phyloP scores from a whole-genome alignment of 92 coral and sea anemone species.

The Zoanthus solanderi region DNA sequence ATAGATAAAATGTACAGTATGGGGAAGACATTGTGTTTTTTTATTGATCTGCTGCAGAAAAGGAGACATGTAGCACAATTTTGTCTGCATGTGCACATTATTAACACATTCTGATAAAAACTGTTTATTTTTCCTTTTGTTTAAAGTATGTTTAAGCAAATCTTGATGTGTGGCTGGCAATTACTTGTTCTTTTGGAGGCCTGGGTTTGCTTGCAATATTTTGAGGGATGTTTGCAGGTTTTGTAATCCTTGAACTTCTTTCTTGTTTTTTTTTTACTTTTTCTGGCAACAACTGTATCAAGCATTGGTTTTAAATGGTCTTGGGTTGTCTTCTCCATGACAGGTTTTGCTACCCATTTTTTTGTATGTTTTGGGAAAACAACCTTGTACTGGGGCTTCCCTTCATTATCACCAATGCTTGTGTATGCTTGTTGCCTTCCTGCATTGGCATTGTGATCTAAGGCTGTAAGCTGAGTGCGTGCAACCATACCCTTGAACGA shows the following conservation, averaged over 20 bases:
- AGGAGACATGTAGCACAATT: no score
- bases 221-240: not conserved
- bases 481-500: constrained; percentile 13
- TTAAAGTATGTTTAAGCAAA: not conserved
- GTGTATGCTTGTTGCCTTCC: constrained; percentile 56
- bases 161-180: constrained; percentile 41
- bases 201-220: constrained; percentile 51
- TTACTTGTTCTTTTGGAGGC: constrained; percentile 30
- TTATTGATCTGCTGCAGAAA: no score
- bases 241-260: constrained; percentile 40
- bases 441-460: constrained; percentile 59
- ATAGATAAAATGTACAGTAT: no score
- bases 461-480: constrained; percentile 52
- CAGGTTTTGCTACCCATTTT: no score
- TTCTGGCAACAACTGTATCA: constrained; percentile 13
- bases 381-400: constrained; percentile 41
- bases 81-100: no score
- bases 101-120: no score
- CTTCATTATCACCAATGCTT: constrained; percentile 33
- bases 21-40: no score
- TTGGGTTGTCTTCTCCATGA: not conserved
- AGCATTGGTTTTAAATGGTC: not conserved
- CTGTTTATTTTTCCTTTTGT: no score
- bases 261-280: constrained; percentile 41
- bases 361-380: constrained; percentile 39